Base-by-base conservation (phyloP, 2,113 vertebrate species). In the Microcebus griseorufus region DNA sequence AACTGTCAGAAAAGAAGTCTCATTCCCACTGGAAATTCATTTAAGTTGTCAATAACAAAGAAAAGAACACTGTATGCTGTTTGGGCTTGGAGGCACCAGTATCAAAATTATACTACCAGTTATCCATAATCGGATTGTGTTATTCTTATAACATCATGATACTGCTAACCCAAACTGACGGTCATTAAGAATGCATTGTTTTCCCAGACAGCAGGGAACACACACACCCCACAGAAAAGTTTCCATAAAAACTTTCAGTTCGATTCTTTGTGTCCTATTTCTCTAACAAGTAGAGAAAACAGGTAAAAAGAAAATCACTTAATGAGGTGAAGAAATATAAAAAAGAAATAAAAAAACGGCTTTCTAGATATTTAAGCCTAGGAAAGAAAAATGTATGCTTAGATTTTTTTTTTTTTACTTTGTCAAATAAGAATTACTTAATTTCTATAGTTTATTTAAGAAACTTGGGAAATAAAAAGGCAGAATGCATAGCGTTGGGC, bases 131-230 rank as follows among this genome's bases (percentile, higher is more conserved):
- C 22, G 67, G 29, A 58, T 81, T 81, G 70, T 78, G 65, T 29
- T 85, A 27, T 75, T 84, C 13, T 87, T 83, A 51, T 12, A 32
- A 84, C 79, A 55, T 27, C 5, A 48, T 64, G 25, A 32, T 39
- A n/a, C 22, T 60, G n/a, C 25, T 0, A 16, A 51, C 64, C 51
- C 51, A 83, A 65, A 69, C 22, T 42, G 48, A 87, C 29, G 55
- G 1, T 94, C 25, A 9, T 65, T 87, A 70, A 87, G 79, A 96
- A 88, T 92, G 64, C 23, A 67, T 62, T 87, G 7, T 86, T 96
- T 94, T 78, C 64, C 51, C n/a, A 73, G 27, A 64, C 39, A 81
- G 8, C 13, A 53, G 34, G 18, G 45, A 53, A 65, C 9, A 73
- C 7, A 73, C 11, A 39, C 1, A 4, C 39, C 80, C 37, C 7